Conservation (phyloP, 2,888 invertebrate genomes). For the Acanthosepion lycidas region DNA sequence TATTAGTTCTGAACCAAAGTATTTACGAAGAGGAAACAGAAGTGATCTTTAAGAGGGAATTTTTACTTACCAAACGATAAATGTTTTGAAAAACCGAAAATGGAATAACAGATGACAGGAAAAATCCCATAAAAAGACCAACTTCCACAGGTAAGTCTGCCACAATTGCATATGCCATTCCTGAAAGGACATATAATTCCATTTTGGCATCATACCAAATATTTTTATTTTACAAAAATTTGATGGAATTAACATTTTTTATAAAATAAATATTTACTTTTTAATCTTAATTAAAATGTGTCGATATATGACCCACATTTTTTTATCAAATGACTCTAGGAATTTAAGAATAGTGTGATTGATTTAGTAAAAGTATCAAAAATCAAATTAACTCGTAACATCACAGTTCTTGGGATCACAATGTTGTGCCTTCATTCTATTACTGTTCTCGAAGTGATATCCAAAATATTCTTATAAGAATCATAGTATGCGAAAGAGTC, state of each 20-base stretch:
- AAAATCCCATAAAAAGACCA: conserved; percentile 1
- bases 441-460: not conserved
- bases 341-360: not conserved
- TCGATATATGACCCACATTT: not conserved
- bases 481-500: not conserved
- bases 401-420: not conserved
- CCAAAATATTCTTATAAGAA: not conserved
- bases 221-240: not conserved
- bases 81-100: not conserved
- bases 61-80: not conserved
- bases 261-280: too few relatives aligned
- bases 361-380: not conserved
- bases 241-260: too few relatives aligned
- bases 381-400: not conserved
- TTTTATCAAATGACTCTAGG: not conserved
- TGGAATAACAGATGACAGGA: not conserved
- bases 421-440: not conserved
- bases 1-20: too few relatives aligned
- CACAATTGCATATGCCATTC: conserved; percentile 11
- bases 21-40: too few relatives aligned
- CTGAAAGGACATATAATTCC: not conserved
- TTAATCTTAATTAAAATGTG: too few relatives aligned
- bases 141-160: not conserved
- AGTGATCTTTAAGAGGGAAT: too few relatives aligned
- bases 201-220: not conserved